These are phyloP conservation scores for Agrochola circellaris DNA, from an alignment of 2,888 invertebrate genomes.

Conservation along the genomic window DNA sequence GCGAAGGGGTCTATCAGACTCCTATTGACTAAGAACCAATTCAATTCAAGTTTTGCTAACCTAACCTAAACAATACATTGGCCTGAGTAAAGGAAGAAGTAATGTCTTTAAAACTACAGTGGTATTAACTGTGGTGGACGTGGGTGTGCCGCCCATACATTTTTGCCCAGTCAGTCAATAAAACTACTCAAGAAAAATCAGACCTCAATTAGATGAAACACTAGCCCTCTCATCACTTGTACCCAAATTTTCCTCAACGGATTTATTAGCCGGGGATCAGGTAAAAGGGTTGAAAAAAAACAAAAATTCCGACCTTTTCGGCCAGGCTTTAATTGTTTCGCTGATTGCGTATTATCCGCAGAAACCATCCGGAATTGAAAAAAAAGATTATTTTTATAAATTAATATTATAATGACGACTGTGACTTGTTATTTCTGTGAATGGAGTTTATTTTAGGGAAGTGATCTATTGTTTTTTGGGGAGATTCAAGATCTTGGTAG, in stretches of 20 bases:
- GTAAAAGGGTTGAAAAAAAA: slow-evolving; percentile 72
- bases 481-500: neutral
- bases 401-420: slow-evolving; percentile 42
- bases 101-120: too few species aligned
- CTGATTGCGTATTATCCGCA: slow-evolving; percentile 76
- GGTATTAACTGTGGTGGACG: too few species aligned
- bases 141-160: too few species aligned
- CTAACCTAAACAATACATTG: too few species aligned
- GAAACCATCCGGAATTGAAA: slow-evolving; percentile 66
- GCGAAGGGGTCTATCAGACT: too few species aligned
- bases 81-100: too few species aligned
- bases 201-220: neutral
- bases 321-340: slow-evolving; percentile 75
- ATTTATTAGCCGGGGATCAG: slow-evolving; percentile 75
- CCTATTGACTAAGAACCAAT: too few species aligned
- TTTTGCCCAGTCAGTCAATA: too few species aligned
- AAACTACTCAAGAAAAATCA: neutral
- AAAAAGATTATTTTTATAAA: slow-evolving; percentile 49
- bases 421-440: slow-evolving; percentile 26
- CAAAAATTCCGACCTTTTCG: slow-evolving; percentile 70
- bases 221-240: slow-evolving; percentile 33
- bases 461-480: neutral
- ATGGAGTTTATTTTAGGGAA: slow-evolving; percentile 3
- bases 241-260: slow-evolving; percentile 62
- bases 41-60: too few species aligned